Percentiles rank a stretch among this genome's conserved stretches.
Conservation (phyloP, 30 jellyfish, hydroid and myxozoan genomes). For the Hydractinia symbiolongicarpus region DNA sequence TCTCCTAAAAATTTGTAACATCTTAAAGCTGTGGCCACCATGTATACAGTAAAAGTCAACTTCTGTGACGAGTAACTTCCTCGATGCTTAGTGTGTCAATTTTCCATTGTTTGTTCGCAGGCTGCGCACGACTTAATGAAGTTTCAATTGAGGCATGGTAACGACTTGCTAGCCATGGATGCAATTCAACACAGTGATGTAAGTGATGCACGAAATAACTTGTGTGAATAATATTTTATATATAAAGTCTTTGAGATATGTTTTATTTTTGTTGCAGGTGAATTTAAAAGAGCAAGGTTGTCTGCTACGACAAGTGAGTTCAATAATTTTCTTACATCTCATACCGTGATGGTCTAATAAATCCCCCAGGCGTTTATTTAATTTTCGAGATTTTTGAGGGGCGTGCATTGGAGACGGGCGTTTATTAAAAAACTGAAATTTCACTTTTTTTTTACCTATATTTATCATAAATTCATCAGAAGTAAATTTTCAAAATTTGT, state of each 20-base stretch:
- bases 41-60: not conserved
- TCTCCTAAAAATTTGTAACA: too few relatives aligned
- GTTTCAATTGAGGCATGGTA: slow-evolving; percentile 94
- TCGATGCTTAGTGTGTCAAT: not conserved
- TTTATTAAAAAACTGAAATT: too few relatives aligned
- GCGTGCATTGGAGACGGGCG: too few relatives aligned
- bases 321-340: not conserved
- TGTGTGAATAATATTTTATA: slow-evolving; percentile 1
- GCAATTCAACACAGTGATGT: slow-evolving; percentile 79
- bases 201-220: slow-evolving; percentile 11
- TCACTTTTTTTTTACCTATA: too few relatives aligned
- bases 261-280: slow-evolving; percentile 34
- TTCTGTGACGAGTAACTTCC: not conserved
- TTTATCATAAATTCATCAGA: too few relatives aligned
- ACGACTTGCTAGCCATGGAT: slow-evolving; percentile 95
- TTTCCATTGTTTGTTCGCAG: slow-evolving; percentile 18
- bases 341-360: too few relatives aligned
- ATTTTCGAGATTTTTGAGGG: too few relatives aligned
- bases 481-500: too few relatives aligned
- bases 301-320: slow-evolving; percentile 63
- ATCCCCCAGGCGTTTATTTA: too few relatives aligned
- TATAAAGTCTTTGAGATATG: not conserved
- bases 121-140: slow-evolving; percentile 90
- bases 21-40: not conserved
- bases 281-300: slow-evolving; percentile 71